These are phyloP conservation scores for Trididemnum clinides DNA, from an alignment of 23 tunicate genomes.

Conservation along the genomic window DNA sequence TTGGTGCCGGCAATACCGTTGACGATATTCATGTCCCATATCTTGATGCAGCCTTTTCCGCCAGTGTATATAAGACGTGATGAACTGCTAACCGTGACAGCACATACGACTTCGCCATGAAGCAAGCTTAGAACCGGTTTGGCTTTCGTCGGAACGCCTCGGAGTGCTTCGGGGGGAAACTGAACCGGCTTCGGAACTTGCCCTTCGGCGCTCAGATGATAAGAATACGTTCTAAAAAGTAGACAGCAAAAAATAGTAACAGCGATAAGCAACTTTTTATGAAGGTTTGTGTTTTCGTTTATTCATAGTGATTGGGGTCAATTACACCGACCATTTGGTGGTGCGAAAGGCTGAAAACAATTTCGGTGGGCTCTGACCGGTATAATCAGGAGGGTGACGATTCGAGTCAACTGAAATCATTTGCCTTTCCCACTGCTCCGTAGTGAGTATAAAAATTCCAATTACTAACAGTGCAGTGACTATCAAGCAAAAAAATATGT, in stretches of 20 bases:
- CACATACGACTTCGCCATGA: constrained; percentile 97
- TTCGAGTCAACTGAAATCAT: too few species aligned
- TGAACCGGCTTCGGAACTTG: constrained; percentile 87
- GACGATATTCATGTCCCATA: constrained; percentile 86
- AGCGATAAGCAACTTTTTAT: too few species aligned
- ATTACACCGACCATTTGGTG: too few species aligned
- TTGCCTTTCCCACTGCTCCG: too few species aligned
- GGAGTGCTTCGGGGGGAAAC: constrained; percentile 89
- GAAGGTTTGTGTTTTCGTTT: too few species aligned
- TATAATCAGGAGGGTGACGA: too few species aligned
- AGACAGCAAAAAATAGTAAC: neutral
- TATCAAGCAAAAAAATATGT: too few species aligned
- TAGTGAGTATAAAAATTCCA: too few species aligned
- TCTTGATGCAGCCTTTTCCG: constrained; percentile 93
- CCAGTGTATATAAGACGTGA: constrained; percentile 93
- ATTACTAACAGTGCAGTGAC: too few species aligned
- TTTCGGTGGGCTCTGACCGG: too few species aligned
- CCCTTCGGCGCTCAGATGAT: constrained; percentile 79
- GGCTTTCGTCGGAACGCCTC: constrained; percentile 79
- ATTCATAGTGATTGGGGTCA: neutral
- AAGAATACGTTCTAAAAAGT: constrained; percentile 70
- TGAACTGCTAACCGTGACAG: constrained; percentile 90
- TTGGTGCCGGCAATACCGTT: constrained; percentile 35
- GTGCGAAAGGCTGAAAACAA: too few species aligned
- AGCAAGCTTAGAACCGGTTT: constrained; percentile 65